A percentile compares a stretch with the other conserved stretches of the same genome.
phyloP scores from a whole-genome alignment of 2,888 invertebrate species.

The Caenorhabditis afra region DNA sequence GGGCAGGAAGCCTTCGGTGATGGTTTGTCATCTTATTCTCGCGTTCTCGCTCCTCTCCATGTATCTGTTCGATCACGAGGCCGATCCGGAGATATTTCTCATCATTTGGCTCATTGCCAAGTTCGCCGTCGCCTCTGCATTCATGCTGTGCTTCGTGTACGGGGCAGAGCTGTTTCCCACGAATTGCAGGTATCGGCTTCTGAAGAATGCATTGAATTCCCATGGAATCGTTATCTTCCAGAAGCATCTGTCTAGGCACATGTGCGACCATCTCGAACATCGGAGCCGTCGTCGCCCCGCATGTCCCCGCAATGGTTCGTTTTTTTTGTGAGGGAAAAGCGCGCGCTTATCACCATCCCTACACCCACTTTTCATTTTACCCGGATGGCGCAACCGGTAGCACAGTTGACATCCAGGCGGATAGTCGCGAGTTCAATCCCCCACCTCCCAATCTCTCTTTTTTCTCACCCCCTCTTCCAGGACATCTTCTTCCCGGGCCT shows the following conservation, averaged over 20 bases:
- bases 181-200: slow-evolving; percentile 47
- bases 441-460: too few species aligned
- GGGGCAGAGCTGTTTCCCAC: slow-evolving; percentile 75
- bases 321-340: too few species aligned
- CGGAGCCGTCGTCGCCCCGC: slow-evolving; percentile 67
- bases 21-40: slow-evolving; percentile 57
- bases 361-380: too few species aligned
- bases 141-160: slow-evolving; percentile 76
- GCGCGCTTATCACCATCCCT: too few species aligned
- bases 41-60: slow-evolving; percentile 57
- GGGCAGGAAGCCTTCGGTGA: slow-evolving; percentile 62
- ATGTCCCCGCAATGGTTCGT: slow-evolving; percentile 64
- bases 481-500: slow-evolving; percentile 59
- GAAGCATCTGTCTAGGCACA: slow-evolving; percentile 69
- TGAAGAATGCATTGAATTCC: too few species aligned
- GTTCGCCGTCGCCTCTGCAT: slow-evolving; percentile 72
- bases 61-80: slow-evolving; percentile 56
- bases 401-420: too few species aligned
- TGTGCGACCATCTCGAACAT: slow-evolving; percentile 69
- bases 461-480: too few species aligned
- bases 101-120: slow-evolving; percentile 75
- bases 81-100: slow-evolving; percentile 58
- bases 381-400: too few species aligned
- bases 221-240: slow-evolving; percentile 2
- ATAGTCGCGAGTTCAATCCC: too few species aligned